These are phyloP conservation scores for Leguminivora glycinivorella DNA, from an alignment of 1,140 invertebrate species.

Conservation along the genomic window DNA sequence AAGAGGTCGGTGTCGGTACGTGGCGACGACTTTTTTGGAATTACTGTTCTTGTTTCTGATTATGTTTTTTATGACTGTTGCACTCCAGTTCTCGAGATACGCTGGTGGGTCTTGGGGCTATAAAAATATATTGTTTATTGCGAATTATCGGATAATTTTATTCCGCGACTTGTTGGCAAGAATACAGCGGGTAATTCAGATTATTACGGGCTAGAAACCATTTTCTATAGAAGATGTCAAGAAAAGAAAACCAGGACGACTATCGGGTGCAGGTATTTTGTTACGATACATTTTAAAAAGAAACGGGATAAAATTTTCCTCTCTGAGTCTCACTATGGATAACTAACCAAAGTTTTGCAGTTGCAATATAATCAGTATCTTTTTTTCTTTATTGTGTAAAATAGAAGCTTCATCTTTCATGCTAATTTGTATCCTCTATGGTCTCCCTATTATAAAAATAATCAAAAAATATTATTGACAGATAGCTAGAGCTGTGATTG, in stretches of 20 bases:
- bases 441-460: no score
- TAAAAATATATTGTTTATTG: slow-evolving; percentile 23
- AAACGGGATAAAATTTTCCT: no score
- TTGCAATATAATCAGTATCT: no score
- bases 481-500: no score
- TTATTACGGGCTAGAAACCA: neutral
- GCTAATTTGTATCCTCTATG: no score
- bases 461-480: no score
- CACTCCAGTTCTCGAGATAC: slow-evolving; percentile 17
- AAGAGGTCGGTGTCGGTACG: slow-evolving; percentile 16
- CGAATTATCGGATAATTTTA: slow-evolving; percentile 9
- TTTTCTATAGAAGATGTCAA: neutral
- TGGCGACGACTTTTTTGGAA: slow-evolving; percentile 33
- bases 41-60: slow-evolving; percentile 35
- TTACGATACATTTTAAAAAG: neutral
- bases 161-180: neutral
- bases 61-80: slow-evolving; percentile 30
- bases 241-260: neutral
- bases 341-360: no score
- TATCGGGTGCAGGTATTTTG: neutral
- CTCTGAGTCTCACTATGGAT: no score
- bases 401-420: no score
- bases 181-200: neutral
- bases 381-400: no score
- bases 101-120: neutral